Conservation (phyloP, 2,888 invertebrate species). For the Erannis defoliaria region DNA sequence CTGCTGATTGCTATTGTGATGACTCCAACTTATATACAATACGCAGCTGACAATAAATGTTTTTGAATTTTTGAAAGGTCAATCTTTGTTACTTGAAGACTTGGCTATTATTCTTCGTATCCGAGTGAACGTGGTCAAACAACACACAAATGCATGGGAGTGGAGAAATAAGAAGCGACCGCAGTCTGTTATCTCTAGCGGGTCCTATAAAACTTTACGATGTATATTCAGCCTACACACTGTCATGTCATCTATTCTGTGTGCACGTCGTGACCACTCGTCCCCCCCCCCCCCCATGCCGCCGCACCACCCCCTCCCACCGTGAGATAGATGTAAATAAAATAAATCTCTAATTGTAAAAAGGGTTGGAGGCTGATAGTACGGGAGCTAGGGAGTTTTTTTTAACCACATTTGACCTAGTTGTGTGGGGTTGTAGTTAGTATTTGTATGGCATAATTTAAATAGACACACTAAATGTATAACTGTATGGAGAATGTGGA, state of each 20-base stretch:
- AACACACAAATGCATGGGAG: conserved; percentile 40
- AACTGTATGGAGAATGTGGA: too few species aligned
- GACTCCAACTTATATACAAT: too few species aligned
- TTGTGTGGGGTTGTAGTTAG: too few species aligned
- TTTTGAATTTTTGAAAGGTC: too few species aligned
- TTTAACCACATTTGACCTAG: too few species aligned
- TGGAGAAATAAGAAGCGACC: conserved; percentile 54
- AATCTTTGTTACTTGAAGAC: too few species aligned
- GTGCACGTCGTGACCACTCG: background rate
- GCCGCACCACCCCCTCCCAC: conserved; percentile 10
- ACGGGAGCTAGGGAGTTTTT: conserved; percentile 12
- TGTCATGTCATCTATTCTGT: background rate
- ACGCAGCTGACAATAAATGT: too few species aligned
- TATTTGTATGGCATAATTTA: too few species aligned
- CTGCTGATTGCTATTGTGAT: too few species aligned
- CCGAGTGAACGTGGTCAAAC: conserved; percentile 16
- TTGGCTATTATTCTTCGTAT: background rate
- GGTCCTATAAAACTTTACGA: conserved; percentile 70
- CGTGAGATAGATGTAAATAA: conserved; percentile 49
- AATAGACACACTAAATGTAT: too few species aligned
- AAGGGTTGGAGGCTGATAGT: conserved; percentile 58
- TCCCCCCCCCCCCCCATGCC: background rate
- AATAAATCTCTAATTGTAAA: conserved; percentile 60
- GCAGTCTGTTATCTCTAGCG: conserved; percentile 59
- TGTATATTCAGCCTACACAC: conserved; percentile 61